These are phyloP conservation scores for Parascotia fuliginaria DNA, from an alignment of 2,888 invertebrate genomes.

Conservation along the genomic window DNA sequence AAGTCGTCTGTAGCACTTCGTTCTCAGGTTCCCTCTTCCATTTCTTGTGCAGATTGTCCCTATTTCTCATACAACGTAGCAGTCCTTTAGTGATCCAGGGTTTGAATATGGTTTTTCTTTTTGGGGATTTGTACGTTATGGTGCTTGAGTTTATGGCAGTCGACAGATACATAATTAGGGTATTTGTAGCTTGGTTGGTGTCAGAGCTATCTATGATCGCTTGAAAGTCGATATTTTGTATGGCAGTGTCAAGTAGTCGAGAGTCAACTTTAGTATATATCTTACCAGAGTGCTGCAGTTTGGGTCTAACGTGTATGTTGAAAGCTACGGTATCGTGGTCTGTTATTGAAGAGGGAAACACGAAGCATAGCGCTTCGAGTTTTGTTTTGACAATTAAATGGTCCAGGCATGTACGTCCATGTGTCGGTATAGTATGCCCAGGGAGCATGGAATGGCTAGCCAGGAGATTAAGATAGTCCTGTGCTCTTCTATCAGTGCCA, in stretches of 20 bases:
- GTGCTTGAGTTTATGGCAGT: no score
- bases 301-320: no score
- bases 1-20: neutral
- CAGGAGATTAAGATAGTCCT: constrained; percentile 26
- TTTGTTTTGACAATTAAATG: constrained; percentile 31
- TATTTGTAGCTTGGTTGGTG: no score
- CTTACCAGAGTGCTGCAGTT: no score
- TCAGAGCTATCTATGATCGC: no score
- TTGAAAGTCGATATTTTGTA: no score
- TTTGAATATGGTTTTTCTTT: neutral
- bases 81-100: neutral
- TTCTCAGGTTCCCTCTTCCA: neutral
- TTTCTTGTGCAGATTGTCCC: neutral
- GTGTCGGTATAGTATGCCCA: constrained; percentile 21
- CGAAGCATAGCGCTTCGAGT: constrained; percentile 2
- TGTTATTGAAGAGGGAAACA: constrained; percentile 2
- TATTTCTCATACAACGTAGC: neutral
- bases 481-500: neutral
- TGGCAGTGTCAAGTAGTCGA: no score
- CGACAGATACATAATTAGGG: no score
- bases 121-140: no score
- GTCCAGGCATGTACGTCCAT: constrained; percentile 23
- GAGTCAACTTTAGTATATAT: no score
- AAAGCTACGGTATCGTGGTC: constrained; percentile 5
- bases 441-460: constrained; percentile 33